Percentiles rank a stretch among this genome's conserved stretches.
Evolutionary conservation across 2,113 vertebrate genomes (phyloP).

Genomic region (Clupea harengus): DNA sequence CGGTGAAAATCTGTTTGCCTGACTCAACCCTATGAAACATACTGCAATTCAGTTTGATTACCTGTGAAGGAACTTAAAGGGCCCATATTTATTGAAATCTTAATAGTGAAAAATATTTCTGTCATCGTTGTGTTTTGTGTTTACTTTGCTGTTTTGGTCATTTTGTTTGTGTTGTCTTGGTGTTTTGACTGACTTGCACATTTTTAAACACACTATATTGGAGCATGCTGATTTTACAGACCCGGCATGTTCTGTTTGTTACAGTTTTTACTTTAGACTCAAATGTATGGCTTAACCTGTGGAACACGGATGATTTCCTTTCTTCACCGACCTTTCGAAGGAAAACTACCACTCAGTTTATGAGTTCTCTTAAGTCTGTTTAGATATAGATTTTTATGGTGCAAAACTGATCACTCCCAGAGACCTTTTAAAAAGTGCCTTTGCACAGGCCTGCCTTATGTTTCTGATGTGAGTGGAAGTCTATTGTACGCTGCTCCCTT

Average conservation of each 20-base stretch:
- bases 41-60: background rate
- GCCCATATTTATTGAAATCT: conserved; percentile 14
- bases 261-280: background rate
- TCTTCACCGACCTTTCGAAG: background rate
- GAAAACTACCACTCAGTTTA: background rate
- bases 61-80: background rate
- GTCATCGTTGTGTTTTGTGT: background rate
- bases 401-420: conserved; percentile 7
- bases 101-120: background rate
- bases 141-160: background rate
- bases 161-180: background rate
- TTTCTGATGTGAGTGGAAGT: conserved; percentile 6
- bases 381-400: background rate
- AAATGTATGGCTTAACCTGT: background rate
- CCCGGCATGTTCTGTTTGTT: background rate
- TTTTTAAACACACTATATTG: background rate
- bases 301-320: background rate
- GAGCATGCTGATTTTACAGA: background rate
- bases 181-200: conserved; percentile 3
- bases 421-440: background rate
- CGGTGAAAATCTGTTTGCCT: background rate
- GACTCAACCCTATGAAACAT: background rate
- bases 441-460: background rate
- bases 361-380: background rate
- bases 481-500: background rate